Conservation (phyloP, 2,797 vertebrate genomes). For the Pelobates cultripes region DNA sequence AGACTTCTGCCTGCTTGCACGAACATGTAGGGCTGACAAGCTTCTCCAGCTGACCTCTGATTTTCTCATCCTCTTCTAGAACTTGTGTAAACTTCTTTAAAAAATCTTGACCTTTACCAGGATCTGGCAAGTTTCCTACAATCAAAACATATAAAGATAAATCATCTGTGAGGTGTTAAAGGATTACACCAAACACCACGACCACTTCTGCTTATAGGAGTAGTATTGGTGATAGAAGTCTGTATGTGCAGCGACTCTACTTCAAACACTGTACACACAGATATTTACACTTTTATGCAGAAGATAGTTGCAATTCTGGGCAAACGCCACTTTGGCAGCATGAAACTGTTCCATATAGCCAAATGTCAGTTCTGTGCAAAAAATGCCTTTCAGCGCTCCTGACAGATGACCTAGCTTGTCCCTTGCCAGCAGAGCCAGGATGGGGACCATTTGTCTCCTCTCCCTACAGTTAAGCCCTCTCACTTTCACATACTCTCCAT, state of each 20-base stretch:
- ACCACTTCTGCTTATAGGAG: background rate
- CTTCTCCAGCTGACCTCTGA: conserved; percentile 91
- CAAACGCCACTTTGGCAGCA: too few relatives aligned
- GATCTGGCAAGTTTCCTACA: conserved; percentile 93
- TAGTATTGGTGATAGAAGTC: background rate
- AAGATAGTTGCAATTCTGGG: too few relatives aligned
- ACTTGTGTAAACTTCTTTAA: conserved; percentile 98
- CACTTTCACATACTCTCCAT: too few relatives aligned
- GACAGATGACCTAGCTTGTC: too few relatives aligned
- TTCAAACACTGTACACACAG: background rate
- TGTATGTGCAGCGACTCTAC: too few relatives aligned
- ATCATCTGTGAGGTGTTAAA: background rate
- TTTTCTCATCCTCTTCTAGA: conserved; percentile 94
- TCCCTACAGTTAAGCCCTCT: too few relatives aligned
- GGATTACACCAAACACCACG: background rate
- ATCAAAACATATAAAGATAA: conserved; percentile 32
- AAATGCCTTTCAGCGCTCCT: too few relatives aligned
- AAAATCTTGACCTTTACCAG: conserved; percentile 97
- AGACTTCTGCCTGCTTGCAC: conserved; percentile 96
- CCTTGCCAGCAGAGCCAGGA: too few relatives aligned
- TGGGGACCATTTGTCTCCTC: too few relatives aligned
- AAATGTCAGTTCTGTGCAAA: too few relatives aligned
- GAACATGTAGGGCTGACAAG: conserved; percentile 94
- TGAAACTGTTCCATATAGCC: too few relatives aligned
- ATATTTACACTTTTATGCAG: too few relatives aligned